phyloP scores from a whole-genome alignment of 2,888 invertebrate genomes.

The Pristionchus exspectatus region DNA sequence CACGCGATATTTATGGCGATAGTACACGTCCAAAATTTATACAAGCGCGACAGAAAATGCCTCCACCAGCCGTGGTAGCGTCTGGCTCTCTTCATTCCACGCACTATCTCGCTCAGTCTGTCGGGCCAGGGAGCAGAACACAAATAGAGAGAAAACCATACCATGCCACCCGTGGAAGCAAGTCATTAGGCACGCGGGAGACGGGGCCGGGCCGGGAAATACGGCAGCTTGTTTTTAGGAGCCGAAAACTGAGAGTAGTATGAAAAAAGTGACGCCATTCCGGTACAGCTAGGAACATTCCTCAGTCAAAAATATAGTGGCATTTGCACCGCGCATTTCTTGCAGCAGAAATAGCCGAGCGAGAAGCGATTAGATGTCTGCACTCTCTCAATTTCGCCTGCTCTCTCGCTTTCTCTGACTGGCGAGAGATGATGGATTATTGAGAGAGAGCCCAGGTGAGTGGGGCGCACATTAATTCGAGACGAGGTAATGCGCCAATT shows the following conservation, averaged over 20 bases:
- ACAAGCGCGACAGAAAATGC: too few species aligned
- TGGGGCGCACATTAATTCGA: neutral
- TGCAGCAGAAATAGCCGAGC: neutral
- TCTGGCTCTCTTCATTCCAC: neutral
- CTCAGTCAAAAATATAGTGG: neutral
- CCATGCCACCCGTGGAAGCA: neutral
- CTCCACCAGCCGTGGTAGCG: too few species aligned
- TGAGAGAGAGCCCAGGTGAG: neutral
- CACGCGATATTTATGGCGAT: too few species aligned
- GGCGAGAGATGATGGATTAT: neutral
- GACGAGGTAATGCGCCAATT: neutral
- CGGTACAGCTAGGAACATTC: neutral
- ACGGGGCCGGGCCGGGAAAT: neutral
- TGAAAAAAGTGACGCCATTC: neutral
- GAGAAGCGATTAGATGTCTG: neutral
- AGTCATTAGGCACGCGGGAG: conserved; percentile 5
- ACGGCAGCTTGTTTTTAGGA: neutral
- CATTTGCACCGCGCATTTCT: neutral
- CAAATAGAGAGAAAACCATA: neutral
- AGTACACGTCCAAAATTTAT: too few species aligned
- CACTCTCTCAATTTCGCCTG: neutral
- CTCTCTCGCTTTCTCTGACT: neutral
- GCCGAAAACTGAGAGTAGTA: neutral
- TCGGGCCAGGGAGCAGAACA: neutral
- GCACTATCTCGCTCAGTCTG: neutral